phyloP scores from a whole-genome alignment of 2,888 invertebrate species.

The Willowsia nigromaculata region DNA sequence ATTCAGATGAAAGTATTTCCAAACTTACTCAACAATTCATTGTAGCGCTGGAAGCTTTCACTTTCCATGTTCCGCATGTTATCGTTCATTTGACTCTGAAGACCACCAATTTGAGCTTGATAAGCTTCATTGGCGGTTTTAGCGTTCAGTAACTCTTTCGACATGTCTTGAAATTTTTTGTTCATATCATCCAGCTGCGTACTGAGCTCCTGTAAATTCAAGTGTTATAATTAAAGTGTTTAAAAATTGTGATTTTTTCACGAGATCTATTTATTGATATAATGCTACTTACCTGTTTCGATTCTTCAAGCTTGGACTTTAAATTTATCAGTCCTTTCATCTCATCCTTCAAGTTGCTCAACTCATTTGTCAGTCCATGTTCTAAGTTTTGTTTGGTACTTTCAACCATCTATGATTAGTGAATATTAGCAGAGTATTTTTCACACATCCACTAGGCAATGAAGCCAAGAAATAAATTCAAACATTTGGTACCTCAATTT shows the following conservation, averaged over 20 bases:
- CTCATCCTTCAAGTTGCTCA: conserved; percentile 67
- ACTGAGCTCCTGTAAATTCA: conserved; percentile 83
- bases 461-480: too few relatives aligned
- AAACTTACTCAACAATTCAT: conserved; percentile 77
- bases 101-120: conserved; percentile 73
- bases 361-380: conserved; percentile 70
- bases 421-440: not conserved
- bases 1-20: too few relatives aligned
- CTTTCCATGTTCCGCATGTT: conserved; percentile 76
- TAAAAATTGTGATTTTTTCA: not conserved
- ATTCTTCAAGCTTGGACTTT: conserved; percentile 70
- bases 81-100: conserved; percentile 76
- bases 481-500: conserved; percentile 77
- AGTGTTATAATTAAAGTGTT: not conserved
- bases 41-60: conserved; percentile 75
- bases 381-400: conserved; percentile 73
- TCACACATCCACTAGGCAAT: too few relatives aligned
- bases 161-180: conserved; percentile 83
- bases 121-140: conserved; percentile 69
- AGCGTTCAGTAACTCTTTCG: conserved; percentile 80
- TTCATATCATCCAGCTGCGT: conserved; percentile 86
- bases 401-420: conserved; percentile 69
- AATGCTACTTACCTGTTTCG: conserved; percentile 69
- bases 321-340: conserved; percentile 57
- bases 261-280: not conserved